Evolutionary conservation across 2,888 invertebrate species (phyloP).

Genomic region (Ichneumon xanthorius): DNA sequence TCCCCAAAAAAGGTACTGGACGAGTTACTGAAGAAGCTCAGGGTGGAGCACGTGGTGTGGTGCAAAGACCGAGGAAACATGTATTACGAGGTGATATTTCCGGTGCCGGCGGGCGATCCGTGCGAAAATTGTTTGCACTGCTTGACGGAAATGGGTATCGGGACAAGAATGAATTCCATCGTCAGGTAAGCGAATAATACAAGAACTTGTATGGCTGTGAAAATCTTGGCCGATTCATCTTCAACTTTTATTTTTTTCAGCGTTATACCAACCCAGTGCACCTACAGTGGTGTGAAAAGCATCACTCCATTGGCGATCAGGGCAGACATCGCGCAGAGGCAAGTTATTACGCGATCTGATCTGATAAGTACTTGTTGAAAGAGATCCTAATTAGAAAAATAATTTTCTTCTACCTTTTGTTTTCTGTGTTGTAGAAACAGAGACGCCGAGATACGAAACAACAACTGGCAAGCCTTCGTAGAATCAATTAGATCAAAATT

Average conservation of each 20-base stretch:
- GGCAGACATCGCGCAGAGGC: slow-evolving; percentile 61
- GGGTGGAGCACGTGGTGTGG: slow-evolving; percentile 90
- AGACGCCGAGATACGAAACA: slow-evolving; percentile 79
- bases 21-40: slow-evolving; percentile 88
- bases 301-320: slow-evolving; percentile 55
- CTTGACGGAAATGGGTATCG: slow-evolving; percentile 90
- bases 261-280: slow-evolving; percentile 82
- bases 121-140: slow-evolving; percentile 92
- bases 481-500: slow-evolving; percentile 92
- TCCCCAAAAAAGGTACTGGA: slow-evolving; percentile 87
- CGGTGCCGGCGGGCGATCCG: slow-evolving; percentile 89
- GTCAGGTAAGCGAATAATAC: slow-evolving; percentile 87
- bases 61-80: slow-evolving; percentile 89
- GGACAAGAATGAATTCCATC: slow-evolving; percentile 89
- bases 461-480: slow-evolving; percentile 90
- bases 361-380: not conserved
- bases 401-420: slow-evolving; percentile 1
- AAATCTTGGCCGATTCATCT: not conserved
- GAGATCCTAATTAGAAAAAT: no score
- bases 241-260: slow-evolving; percentile 69
- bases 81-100: slow-evolving; percentile 89
- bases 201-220: not conserved
- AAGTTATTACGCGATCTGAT: slow-evolving; percentile 6
- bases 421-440: slow-evolving; percentile 68
- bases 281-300: slow-evolving; percentile 78